phyloP scores from a whole-genome alignment of 2,113 vertebrate species.

The Sisor rabdophorus region DNA sequence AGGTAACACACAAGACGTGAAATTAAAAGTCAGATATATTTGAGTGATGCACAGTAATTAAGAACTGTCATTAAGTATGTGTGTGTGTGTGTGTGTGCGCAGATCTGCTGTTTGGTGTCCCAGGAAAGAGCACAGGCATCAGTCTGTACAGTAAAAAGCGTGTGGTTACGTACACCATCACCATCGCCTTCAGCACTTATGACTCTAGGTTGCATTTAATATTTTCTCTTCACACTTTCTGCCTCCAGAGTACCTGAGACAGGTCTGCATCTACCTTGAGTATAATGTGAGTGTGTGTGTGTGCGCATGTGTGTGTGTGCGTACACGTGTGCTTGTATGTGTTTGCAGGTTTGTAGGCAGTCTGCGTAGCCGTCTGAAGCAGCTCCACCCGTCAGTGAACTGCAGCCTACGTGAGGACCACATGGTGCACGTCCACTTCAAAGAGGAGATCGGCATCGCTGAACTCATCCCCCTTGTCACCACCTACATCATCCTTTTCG shows the following conservation, averaged over 20 bases:
- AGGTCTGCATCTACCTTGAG: neutral
- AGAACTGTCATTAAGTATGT: neutral
- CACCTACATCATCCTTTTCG: constrained; percentile 97
- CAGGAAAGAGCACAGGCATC: constrained; percentile 85
- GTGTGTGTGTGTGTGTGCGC: constrained; percentile 46
- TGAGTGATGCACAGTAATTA: neutral
- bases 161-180: constrained; percentile 87
- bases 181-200: constrained; percentile 81
- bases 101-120: constrained; percentile 93
- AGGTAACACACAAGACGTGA: constrained; percentile 66
- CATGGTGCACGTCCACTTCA: constrained; percentile 94
- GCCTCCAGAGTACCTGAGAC: neutral
- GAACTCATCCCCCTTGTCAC: constrained; percentile 96
- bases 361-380: constrained; percentile 83
- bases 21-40: neutral
- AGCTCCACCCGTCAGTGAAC: constrained; percentile 88
- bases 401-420: constrained; percentile 85
- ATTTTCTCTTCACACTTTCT: neutral
- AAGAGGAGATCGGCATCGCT: constrained; percentile 92
- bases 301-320: constrained; percentile 13
- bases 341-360: constrained; percentile 82
- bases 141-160: constrained; percentile 80
- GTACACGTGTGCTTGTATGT: neutral
- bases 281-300: constrained; percentile 15
- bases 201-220: constrained; percentile 75